Evolutionary conservation across 2,888 invertebrate genomes (phyloP), one percentile per base, ranked within the genome.

Genomic region (Axea sp.): DNA sequence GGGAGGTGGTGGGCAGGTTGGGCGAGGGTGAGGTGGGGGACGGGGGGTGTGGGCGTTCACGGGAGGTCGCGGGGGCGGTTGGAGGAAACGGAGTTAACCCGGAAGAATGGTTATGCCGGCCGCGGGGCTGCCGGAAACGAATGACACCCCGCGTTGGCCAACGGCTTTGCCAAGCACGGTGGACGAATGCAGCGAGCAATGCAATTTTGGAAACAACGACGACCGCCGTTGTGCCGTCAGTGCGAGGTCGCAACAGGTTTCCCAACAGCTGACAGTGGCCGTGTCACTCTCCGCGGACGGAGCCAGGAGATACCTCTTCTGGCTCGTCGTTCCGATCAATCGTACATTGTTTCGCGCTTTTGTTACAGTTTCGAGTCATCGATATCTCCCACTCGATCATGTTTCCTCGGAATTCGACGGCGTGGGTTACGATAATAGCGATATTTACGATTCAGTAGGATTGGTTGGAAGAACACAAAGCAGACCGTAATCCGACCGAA

Each of bases 331-430:
- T n/a, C 19, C 19, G 4, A 19, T 19, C 4, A 19, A 2, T 19
- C 4, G 19, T 19, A 4, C 19, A 19, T 2, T 19, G 19, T 19
- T 19, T 3, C 19, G 19, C n/a, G n/a, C n/a, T n/a, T n/a, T n/a
- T n/a, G n/a, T n/a, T n/a, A n/a, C n/a, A n/a, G n/a, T n/a, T n/a
- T n/a, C n/a, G n/a, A n/a, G n/a, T n/a, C n/a, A n/a, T n/a, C n/a
- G n/a, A n/a, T n/a, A n/a, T n/a, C n/a, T n/a, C n/a, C n/a, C 19
- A 19, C 19, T 2, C 19, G 19, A 19, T 19, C 14, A 35, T 37
- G 62, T 49, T 62, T 49, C 49, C 49, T 62, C 62, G 49, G 41
- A 62, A 19, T 14, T 51, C 24, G 62, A 51, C 49, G 28, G 31
- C 37, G 59, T 19, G 14, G 19, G 37, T 39, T 37, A 30, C 22